A percentile compares a stretch with the other conserved stretches of the same genome.
These are phyloP conservation scores for Dipodomys stephensi DNA, from an alignment of 2,113 vertebrate species.

Conservation along the genomic window DNA sequence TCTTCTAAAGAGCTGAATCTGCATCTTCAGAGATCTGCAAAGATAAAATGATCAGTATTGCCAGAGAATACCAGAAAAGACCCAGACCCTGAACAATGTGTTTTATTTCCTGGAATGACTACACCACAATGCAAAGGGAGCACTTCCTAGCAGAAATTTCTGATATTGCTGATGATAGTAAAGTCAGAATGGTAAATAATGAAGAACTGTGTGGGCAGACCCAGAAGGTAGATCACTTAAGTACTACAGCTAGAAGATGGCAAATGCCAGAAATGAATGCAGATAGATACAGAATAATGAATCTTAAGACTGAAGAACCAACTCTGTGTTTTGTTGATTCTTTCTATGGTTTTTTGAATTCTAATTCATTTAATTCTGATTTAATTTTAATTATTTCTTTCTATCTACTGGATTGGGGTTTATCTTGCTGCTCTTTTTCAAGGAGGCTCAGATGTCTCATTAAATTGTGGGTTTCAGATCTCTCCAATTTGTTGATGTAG, in stretches of 20 bases:
- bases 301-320: not conserved
- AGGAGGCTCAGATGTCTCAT: no score
- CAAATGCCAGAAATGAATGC: slow-evolving; percentile 28
- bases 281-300: slow-evolving; percentile 11
- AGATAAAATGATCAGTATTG: not conserved
- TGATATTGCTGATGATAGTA: not conserved
- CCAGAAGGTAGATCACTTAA: not conserved
- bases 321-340: no score
- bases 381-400: no score
- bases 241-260: not conserved
- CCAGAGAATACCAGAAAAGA: not conserved
- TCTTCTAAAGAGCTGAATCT: slow-evolving; percentile 23
- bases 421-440: no score
- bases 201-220: not conserved
- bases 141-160: not conserved
- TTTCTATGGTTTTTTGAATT: no score
- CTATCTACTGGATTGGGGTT: no score
- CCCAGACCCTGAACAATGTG: not conserved
- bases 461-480: no score
- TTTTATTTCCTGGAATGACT: not conserved
- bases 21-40: not conserved
- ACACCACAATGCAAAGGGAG: slow-evolving; percentile 13
- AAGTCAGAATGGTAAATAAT: slow-evolving; percentile 35
- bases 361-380: no score
- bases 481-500: no score